phyloP scores from a whole-genome alignment of 2,113 vertebrate species.

The Globicephala melas region DNA sequence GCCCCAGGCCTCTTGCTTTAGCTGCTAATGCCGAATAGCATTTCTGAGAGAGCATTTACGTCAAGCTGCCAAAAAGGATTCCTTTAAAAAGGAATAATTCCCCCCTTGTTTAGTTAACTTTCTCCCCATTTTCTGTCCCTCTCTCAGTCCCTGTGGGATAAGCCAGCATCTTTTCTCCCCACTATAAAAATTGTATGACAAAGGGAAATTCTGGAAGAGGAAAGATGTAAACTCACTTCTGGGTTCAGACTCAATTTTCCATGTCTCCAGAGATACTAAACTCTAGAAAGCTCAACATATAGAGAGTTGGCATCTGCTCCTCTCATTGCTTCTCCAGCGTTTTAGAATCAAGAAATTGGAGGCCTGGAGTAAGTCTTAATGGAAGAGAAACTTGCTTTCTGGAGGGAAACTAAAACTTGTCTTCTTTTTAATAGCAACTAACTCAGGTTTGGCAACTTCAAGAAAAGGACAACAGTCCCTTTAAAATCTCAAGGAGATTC shows the following conservation, averaged over 20 bases:
- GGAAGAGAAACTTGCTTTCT: constrained; percentile 5
- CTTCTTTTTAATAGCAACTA: constrained; percentile 19
- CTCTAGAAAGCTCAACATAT: fast-evolving
- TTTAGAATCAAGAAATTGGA: constrained; percentile 21
- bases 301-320: not conserved
- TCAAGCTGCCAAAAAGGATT: not conserved
- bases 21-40: fast-evolving
- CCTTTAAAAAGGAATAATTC: constrained; percentile 14
- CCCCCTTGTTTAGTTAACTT: not conserved
- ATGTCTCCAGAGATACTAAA: not conserved
- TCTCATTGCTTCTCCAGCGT: not conserved
- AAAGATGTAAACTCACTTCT: not conserved
- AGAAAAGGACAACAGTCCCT: constrained; percentile 1
- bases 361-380: not conserved
- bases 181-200: not conserved
- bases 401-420: not conserved
- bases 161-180: not conserved
- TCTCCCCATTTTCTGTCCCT: not conserved
- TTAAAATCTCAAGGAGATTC: not conserved
- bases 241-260: not conserved
- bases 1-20: not conserved
- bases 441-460: not conserved
- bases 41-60: not conserved
- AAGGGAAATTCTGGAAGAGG: not conserved
- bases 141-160: not conserved